Evolutionary conservation across 1,140 invertebrate species (phyloP).

Genomic region (Leptestheria dahalacensis): DNA sequence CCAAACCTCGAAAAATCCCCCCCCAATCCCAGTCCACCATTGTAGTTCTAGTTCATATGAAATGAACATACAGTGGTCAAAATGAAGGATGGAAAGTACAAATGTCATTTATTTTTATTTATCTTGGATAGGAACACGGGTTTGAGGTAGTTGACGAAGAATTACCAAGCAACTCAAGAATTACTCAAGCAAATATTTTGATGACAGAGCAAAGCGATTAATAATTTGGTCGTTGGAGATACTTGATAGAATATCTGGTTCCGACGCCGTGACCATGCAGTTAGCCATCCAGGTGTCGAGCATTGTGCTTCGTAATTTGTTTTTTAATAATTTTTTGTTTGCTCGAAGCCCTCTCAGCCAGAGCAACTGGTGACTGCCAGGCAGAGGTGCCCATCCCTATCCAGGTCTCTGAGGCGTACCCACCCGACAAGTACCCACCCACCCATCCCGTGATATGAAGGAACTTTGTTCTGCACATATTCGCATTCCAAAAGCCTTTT

Average conservation of each 20-base stretch:
- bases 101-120: no score
- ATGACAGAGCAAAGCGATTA: slow-evolving; percentile 8
- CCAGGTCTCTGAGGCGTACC: no score
- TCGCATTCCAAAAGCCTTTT: no score
- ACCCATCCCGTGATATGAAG: no score
- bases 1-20: not conserved
- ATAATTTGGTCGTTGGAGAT: slow-evolving; percentile 10
- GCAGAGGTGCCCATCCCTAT: no score
- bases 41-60: slow-evolving; percentile 1
- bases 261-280: slow-evolving; percentile 1
- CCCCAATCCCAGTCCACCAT: no score
- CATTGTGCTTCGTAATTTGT: slow-evolving; percentile 8
- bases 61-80: not conserved
- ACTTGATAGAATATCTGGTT: not conserved
- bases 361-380: not conserved
- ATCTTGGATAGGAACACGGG: not conserved
- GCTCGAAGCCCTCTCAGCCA: slow-evolving; percentile 6
- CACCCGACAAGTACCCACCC: no score
- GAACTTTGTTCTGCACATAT: no score
- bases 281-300: slow-evolving; percentile 3
- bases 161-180: not conserved
- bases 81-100: no score
- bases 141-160: slow-evolving; percentile 3
- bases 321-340: slow-evolving; percentile 8
- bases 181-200: slow-evolving; percentile 11